Percentiles rank a stretch among this genome's conserved stretches.
These are phyloP conservation scores for Pelecanoides urinatrix DNA, from an alignment of 2,113 vertebrate genomes.

Conservation along the genomic window DNA sequence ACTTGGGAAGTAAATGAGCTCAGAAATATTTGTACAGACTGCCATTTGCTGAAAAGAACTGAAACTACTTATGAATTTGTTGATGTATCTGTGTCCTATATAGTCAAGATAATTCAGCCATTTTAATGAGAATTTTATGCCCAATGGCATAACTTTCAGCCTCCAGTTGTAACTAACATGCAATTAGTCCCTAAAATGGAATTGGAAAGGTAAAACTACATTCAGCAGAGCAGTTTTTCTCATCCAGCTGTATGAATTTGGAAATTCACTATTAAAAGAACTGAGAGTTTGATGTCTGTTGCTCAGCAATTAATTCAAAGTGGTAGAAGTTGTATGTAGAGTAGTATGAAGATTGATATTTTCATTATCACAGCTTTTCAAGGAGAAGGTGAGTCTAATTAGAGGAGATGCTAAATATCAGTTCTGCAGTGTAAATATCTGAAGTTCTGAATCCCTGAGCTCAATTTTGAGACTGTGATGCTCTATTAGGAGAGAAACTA, in stretches of 20 bases:
- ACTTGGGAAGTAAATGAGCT: background rate
- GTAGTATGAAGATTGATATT: background rate
- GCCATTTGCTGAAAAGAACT: background rate
- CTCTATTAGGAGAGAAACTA: background rate
- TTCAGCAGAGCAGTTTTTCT: background rate
- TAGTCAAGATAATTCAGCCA: background rate
- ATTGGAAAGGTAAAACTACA: background rate
- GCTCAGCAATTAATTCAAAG: background rate
- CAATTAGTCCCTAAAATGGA: background rate
- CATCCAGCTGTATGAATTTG: background rate
- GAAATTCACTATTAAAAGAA: background rate
- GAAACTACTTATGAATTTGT: background rate
- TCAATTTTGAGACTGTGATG: background rate
- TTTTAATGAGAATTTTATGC: constrained; percentile 44
- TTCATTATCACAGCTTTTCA: background rate
- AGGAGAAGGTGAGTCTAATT: background rate
- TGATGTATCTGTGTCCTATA: background rate
- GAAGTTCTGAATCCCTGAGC: background rate
- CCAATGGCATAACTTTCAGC: background rate
- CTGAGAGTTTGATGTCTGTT: background rate
- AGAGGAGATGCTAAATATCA: background rate
- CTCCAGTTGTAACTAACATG: background rate
- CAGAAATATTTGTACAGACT: background rate
- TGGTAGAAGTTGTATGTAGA: background rate
- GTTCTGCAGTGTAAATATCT: background rate